Conservation (phyloP, 2,797 vertebrate species). For the Myotis daubentonii region DNA sequence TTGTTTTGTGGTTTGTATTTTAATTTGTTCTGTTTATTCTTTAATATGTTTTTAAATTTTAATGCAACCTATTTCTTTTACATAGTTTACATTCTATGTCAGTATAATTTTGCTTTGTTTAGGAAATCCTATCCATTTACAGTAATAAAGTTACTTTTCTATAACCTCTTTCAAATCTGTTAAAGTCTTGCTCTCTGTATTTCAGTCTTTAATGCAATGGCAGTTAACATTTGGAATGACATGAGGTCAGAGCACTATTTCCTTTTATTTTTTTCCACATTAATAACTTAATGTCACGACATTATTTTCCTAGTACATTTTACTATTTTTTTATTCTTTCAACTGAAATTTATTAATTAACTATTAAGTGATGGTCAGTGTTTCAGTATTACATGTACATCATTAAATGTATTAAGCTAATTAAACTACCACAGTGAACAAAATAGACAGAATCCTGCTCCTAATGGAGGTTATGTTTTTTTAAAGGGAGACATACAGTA, state of each 20-base stretch:
- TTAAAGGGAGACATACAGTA: background rate
- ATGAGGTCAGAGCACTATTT: background rate
- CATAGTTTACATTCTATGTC: background rate
- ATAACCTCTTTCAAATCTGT: background rate
- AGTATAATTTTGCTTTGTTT: background rate
- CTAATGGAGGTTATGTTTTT: background rate
- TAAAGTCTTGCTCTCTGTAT: background rate
- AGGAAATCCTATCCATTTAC: background rate
- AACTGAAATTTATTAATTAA: background rate
- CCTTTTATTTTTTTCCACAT: background rate
- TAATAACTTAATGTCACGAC: background rate
- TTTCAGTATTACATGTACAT: background rate
- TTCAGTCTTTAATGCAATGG: background rate
- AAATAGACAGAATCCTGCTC: background rate
- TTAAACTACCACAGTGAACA: background rate
- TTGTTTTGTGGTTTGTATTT: background rate
- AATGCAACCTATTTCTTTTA: background rate
- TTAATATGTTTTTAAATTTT: background rate
- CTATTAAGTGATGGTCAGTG: background rate
- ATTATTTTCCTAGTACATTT: background rate
- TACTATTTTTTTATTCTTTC: background rate
- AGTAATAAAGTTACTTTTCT: background rate
- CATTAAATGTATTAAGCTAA: background rate
- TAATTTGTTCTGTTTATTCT: background rate
- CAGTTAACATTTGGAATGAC: background rate